Evolutionary conservation across 2,113 vertebrate genomes (phyloP).

Genomic region (Halcyon senegalensis): DNA sequence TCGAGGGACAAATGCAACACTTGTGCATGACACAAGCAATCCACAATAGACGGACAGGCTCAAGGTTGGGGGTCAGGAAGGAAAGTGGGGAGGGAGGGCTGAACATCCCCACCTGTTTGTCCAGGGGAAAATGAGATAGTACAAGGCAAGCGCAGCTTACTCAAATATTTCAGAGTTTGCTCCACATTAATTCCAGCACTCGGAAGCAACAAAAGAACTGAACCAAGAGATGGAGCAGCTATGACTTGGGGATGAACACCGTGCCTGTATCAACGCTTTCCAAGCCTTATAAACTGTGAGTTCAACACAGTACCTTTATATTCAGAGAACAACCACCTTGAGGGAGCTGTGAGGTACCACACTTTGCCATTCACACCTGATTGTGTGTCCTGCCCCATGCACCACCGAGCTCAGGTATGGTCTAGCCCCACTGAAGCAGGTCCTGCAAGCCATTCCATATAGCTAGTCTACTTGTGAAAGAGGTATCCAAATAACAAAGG

Average conservation of each 20-base stretch:
- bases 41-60: neutral
- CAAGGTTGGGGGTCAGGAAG: neutral
- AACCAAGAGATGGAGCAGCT: neutral
- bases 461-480: neutral
- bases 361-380: neutral
- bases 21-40: neutral
- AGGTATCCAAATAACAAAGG: neutral
- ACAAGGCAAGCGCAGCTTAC: neutral
- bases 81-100: neutral
- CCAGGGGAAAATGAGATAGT: neutral
- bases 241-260: neutral
- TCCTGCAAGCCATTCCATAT: neutral
- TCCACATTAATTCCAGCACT: neutral
- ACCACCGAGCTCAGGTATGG: neutral
- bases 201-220: neutral
- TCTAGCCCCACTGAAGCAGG: neutral
- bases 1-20: neutral
- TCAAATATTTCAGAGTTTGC: neutral
- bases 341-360: neutral
- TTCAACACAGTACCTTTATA: neutral
- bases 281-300: neutral
- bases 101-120: neutral
- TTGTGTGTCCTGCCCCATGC: rapidly evolving
- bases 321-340: neutral
- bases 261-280: neutral